Conservation (phyloP, 2,888 invertebrate genomes). For the Apomyelois bistriatella region DNA sequence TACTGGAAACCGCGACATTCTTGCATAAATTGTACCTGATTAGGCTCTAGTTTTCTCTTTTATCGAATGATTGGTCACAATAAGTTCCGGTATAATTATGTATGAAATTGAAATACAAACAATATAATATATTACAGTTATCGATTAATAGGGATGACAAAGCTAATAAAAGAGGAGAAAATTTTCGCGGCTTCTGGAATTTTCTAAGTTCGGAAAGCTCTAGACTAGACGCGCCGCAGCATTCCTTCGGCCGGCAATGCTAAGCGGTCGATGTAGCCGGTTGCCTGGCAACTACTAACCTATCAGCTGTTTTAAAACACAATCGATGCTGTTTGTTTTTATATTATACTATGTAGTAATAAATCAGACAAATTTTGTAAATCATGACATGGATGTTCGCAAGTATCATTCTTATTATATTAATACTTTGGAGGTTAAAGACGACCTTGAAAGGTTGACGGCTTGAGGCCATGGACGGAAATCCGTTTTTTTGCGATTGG, state of each 20-base stretch:
- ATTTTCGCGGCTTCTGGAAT: slow-evolving; percentile 30
- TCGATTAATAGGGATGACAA: too few species aligned
- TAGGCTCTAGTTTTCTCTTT: slow-evolving; percentile 13
- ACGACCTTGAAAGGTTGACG: slow-evolving; percentile 52
- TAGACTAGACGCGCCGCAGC: slow-evolving; percentile 29
- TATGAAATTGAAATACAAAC: background rate
- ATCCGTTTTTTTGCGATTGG: background rate
- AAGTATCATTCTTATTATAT: too few species aligned
- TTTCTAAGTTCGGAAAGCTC: slow-evolving; percentile 48
- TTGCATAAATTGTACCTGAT: slow-evolving; percentile 15
- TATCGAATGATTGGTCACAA: slow-evolving; percentile 8
- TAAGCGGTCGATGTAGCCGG: slow-evolving; percentile 39
- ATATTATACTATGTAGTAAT: slow-evolving; percentile 11
- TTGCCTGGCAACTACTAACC: slow-evolving; percentile 52
- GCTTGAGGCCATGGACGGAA: background rate
- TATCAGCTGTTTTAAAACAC: slow-evolving; percentile 14
- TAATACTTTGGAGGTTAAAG: too few species aligned
- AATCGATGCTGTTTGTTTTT: slow-evolving; percentile 2
- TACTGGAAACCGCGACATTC: slow-evolving; percentile 7
- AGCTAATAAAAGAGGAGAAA: background rate
- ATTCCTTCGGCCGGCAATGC: slow-evolving; percentile 19
- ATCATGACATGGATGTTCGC: too few species aligned
- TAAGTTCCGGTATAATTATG: slow-evolving; percentile 7
- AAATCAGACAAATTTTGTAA: too few species aligned
- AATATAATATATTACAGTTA: too few species aligned